phyloP scores from a whole-genome alignment of 2,797 vertebrate genomes.

The Corythornis leucogaster region DNA sequence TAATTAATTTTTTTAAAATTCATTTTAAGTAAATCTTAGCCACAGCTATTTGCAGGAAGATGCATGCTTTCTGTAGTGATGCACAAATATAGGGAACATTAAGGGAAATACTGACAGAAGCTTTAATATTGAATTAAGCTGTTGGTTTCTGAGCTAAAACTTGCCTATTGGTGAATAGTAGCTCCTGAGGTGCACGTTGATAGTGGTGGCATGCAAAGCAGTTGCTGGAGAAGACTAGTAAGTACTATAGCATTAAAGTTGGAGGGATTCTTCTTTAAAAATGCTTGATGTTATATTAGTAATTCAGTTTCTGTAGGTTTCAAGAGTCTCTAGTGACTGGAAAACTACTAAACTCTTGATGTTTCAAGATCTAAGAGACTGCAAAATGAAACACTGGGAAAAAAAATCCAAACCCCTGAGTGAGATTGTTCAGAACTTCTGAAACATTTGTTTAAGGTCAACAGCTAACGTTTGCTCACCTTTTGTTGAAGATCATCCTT shows the following conservation, averaged over 20 bases:
- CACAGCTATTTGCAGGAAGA: background rate
- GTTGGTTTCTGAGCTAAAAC: background rate
- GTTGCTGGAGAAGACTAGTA: background rate
- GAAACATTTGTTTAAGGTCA: slow-evolving; percentile 29
- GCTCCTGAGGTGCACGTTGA: background rate
- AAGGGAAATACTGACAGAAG: slow-evolving; percentile 1
- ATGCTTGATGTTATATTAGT: background rate
- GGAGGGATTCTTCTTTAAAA: background rate
- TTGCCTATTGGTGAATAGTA: background rate
- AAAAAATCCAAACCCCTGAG: background rate
- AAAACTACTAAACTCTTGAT: slow-evolving; percentile 27
- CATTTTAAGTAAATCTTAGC: background rate
- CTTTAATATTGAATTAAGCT: background rate
- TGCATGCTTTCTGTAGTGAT: background rate
- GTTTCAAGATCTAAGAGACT: slow-evolving; percentile 52
- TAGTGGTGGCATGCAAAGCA: background rate
- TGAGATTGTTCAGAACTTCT: slow-evolving; percentile 11
- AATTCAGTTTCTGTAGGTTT: slow-evolving; percentile 1
- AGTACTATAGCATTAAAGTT: background rate
- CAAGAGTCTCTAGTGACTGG: background rate
- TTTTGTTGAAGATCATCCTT: slow-evolving; percentile 32
- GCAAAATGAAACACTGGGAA: slow-evolving; percentile 9
- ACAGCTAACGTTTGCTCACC: background rate
- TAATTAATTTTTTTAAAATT: background rate
- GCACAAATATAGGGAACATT: background rate